Evolutionary conservation across 1,140 invertebrate species (phyloP), one percentile per base, ranked within the genome.

Genomic region (Tyrophagus putrescentiae): DNA sequence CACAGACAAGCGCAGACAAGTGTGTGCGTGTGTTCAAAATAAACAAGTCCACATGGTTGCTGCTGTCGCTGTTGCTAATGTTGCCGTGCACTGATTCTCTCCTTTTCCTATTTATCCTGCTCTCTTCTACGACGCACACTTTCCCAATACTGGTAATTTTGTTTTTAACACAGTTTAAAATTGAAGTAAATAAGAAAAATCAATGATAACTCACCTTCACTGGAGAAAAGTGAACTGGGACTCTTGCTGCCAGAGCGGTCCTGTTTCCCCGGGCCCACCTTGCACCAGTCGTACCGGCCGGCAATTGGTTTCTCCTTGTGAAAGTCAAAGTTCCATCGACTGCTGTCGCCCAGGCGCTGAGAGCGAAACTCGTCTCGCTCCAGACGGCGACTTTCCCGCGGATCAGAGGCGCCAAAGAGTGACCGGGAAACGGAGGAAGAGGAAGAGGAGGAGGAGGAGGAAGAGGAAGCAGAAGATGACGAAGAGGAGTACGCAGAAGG

Each of bases 291-390:
- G 31, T 33, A 65, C 11, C 62, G 60, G 18, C 62, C 62, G 0
- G 28, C 18, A 41, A 64, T 34, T 27, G 64, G 64, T 25, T 27
- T 50, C 29, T 60, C 62, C 5, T 16, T 33, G n/a, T 54, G 25
- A n/a, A 65, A 65, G 59, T 65, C 64, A 34, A 65, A 65, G 41
- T 64, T 64, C 64, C 64, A 65, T 21, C 52, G 32, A 27, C 41
- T 39, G 25, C 21, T 34, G 32, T 62, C 60, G 23, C 29, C 28
- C 6, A 56, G 21, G 23, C 31, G 23, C 32, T 25, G 7, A 21
- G 23, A 39, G 21, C 57, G 44, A 9, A 50, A 34, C 28, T 64
- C 31, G 25, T 50, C 45, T 25, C 54, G 29, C 6, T 45, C 25
- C 23, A 52, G 23, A 3, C 36, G 23, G 9, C 29, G 7, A 13